phyloP scores from a whole-genome alignment of 2,113 vertebrate genomes.

The Ascaphus truei region DNA sequence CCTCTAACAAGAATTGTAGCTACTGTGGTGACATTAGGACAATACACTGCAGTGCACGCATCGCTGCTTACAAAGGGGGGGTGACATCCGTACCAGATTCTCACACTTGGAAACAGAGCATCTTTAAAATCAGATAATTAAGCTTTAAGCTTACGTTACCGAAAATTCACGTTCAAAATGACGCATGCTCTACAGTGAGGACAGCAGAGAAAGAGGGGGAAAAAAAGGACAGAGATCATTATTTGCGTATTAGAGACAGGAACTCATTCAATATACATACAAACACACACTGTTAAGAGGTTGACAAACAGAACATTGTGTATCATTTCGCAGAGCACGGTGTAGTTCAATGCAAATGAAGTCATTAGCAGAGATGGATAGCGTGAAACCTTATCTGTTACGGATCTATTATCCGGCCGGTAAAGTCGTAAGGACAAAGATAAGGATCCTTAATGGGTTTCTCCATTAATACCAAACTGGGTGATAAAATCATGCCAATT shows the following conservation, averaged over 20 bases:
- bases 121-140: slow-evolving; percentile 74
- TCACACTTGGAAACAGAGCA: slow-evolving; percentile 62
- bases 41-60: neutral
- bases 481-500: no score
- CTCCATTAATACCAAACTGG: no score
- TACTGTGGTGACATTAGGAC: no score
- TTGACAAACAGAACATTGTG: neutral
- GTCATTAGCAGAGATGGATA: no score
- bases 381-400: no score
- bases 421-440: no score
- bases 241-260: slow-evolving; percentile 50
- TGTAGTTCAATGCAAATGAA: no score
- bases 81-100: neutral
- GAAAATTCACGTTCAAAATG: slow-evolving; percentile 91
- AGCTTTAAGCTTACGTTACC: slow-evolving; percentile 90
- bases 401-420: no score
- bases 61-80: no score
- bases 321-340: no score
- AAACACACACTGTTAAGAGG: slow-evolving; percentile 38
- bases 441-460: no score
- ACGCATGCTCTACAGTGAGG: slow-evolving; percentile 92
- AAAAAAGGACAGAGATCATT: slow-evolving; percentile 56
- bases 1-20: slow-evolving; percentile 14
- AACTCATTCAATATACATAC: slow-evolving; percentile 40
- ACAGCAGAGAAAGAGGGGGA: slow-evolving; percentile 68